A percentile compares a stretch with the other conserved stretches of the same genome.
Conservation (phyloP, 2,113 vertebrate genomes). For the Sitta europaea region DNA sequence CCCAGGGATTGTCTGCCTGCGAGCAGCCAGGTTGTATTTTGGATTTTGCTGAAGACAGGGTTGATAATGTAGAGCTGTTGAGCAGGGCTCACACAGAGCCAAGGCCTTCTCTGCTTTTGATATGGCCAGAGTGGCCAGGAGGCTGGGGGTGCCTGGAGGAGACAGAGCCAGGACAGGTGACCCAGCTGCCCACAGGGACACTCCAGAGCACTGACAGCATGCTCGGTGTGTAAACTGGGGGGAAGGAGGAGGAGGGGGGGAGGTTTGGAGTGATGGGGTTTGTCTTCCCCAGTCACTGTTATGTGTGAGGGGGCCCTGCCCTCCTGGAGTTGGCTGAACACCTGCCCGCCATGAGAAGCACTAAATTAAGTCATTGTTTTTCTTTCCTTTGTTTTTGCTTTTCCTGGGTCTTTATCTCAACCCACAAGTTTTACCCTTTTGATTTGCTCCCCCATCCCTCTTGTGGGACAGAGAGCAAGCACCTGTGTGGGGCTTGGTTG, state of each 20-base stretch:
- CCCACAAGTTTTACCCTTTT: not conserved
- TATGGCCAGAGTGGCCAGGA: fast-evolving
- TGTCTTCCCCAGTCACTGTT: fast-evolving
- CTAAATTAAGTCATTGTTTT: not conserved
- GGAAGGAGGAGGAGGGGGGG: fast-evolving
- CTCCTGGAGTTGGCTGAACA: not conserved
- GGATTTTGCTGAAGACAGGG: not conserved
- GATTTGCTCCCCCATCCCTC: not conserved
- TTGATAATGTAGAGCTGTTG: not conserved
- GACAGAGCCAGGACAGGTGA: not conserved
- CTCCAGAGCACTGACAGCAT: not conserved
- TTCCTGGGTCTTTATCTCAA: not conserved
- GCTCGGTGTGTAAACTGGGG: not conserved
- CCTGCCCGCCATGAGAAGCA: not conserved
- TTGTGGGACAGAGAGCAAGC: fast-evolving
- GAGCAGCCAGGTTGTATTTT: not conserved
- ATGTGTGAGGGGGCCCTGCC: not conserved
- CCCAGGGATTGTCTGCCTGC: not conserved
- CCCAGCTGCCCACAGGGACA: not conserved
- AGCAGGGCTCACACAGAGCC: not conserved
- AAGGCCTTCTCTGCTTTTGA: not conserved
- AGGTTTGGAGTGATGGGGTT: fast-evolving
- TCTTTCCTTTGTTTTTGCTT: not conserved
- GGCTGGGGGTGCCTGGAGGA: not conserved
- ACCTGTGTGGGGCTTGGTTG: not conserved